These are phyloP conservation scores for Callipepla squamata DNA, from an alignment of 2,113 vertebrate species.

Conservation along the genomic window DNA sequence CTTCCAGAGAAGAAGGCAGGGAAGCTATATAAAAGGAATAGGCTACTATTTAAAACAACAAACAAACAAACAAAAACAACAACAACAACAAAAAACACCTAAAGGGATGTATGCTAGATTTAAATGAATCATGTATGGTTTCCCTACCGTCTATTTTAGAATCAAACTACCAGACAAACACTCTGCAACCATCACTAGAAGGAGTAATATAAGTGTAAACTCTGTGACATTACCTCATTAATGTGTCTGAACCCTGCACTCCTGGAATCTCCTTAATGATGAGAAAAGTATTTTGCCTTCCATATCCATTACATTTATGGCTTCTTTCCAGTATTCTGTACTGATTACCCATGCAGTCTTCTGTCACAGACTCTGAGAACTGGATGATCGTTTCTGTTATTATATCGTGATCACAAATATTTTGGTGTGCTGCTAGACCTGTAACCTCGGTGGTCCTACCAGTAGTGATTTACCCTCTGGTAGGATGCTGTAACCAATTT, in stretches of 20 bases:
- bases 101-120: background rate
- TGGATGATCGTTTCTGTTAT: background rate
- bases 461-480: background rate
- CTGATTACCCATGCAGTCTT: background rate
- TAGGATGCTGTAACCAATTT: background rate
- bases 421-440: background rate
- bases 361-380: background rate
- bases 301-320: background rate
- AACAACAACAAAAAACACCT: too few relatives aligned
- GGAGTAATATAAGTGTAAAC: background rate
- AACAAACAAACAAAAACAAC: background rate
- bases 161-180: background rate
- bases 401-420: background rate
- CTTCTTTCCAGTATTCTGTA: background rate
- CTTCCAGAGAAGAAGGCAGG: conserved; percentile 35
- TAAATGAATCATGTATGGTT: background rate
- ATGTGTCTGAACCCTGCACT: conserved; percentile 37
- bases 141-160: background rate
- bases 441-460: background rate
- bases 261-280: background rate
- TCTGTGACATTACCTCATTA: background rate
- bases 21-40: conserved; percentile 2
- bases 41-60: background rate
- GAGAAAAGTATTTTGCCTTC: background rate
- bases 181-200: background rate